A percentile compares a stretch with the other conserved stretches of the same genome.
Conservation (phyloP, 1,140 invertebrate species). For the Pinna nobilis region DNA sequence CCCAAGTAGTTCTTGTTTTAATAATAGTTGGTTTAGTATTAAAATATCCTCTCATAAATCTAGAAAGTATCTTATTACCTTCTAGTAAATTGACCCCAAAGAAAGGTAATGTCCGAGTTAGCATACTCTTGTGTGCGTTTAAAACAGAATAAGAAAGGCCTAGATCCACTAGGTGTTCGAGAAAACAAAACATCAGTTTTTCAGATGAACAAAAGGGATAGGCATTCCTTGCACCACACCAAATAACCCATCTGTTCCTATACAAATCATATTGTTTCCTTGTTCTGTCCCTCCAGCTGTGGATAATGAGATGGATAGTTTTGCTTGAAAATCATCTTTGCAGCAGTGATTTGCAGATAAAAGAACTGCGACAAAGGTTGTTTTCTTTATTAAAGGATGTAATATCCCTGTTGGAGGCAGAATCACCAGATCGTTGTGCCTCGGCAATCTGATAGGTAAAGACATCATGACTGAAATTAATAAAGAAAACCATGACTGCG, state of each 20-base stretch:
- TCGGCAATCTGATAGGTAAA: too few species aligned
- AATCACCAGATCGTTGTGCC: neutral
- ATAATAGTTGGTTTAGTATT: slow-evolving; percentile 13
- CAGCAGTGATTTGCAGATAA: slow-evolving; percentile 25
- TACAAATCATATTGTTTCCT: slow-evolving; percentile 24
- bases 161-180: too few species aligned
- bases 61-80: slow-evolving; percentile 20
- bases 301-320: slow-evolving; percentile 11
- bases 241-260: slow-evolving; percentile 20
- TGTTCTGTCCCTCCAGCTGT: slow-evolving; percentile 15
- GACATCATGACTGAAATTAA: slow-evolving; percentile 5
- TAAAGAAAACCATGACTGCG: slow-evolving; percentile 31
- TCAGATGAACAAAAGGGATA: slow-evolving; percentile 13
- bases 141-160: slow-evolving; percentile 27
- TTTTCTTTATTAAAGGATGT: slow-evolving; percentile 22
- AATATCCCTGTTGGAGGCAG: neutral
- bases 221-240: slow-evolving; percentile 10
- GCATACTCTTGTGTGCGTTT: slow-evolving; percentile 22
- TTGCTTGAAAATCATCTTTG: slow-evolving; percentile 26
- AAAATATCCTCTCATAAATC: slow-evolving; percentile 41
- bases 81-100: slow-evolving; percentile 3
- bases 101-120: slow-evolving; percentile 16
- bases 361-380: slow-evolving; percentile 13
- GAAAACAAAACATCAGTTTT: slow-evolving; percentile 10
- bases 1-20: slow-evolving; percentile 26